Conservation (phyloP, 2,797 vertebrate genomes). For the Gymnopithys bicolor region DNA sequence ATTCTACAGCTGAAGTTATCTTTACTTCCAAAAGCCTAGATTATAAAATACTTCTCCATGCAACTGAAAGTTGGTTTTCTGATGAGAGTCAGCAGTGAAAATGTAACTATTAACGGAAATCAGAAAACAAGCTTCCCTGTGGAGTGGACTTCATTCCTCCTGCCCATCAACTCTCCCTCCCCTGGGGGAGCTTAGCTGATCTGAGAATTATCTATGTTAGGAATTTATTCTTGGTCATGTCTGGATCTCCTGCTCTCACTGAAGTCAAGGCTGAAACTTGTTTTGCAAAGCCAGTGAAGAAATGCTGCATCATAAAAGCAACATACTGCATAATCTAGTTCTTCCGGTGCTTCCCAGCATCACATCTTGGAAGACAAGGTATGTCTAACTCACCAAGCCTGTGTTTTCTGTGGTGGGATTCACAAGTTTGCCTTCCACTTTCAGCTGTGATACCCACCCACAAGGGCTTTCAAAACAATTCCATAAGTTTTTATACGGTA, state of each 20-base stretch:
- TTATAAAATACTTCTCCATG: background rate
- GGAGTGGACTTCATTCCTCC: background rate
- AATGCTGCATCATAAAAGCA: background rate
- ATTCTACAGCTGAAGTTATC: background rate
- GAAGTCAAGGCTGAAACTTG: constrained; percentile 23
- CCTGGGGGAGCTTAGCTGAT: background rate
- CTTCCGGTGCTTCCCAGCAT: background rate
- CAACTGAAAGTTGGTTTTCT: background rate
- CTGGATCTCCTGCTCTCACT: constrained; percentile 39
- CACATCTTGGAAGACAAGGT: background rate
- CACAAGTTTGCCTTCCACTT: background rate
- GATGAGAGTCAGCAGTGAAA: background rate
- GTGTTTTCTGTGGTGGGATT: background rate
- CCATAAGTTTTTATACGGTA: background rate
- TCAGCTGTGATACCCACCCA: background rate
- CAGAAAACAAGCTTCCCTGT: background rate
- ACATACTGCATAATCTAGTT: background rate
- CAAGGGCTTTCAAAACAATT: background rate
- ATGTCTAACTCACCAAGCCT: background rate
- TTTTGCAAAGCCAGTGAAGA: background rate
- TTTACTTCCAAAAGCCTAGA: background rate
- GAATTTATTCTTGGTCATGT: background rate
- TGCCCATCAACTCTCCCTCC: background rate
- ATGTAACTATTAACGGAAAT: background rate
- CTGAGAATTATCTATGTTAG: constrained; percentile 17